phyloP scores from a whole-genome alignment of 92 coral and sea anemone genomes.

The Plumapathes pennacea region DNA sequence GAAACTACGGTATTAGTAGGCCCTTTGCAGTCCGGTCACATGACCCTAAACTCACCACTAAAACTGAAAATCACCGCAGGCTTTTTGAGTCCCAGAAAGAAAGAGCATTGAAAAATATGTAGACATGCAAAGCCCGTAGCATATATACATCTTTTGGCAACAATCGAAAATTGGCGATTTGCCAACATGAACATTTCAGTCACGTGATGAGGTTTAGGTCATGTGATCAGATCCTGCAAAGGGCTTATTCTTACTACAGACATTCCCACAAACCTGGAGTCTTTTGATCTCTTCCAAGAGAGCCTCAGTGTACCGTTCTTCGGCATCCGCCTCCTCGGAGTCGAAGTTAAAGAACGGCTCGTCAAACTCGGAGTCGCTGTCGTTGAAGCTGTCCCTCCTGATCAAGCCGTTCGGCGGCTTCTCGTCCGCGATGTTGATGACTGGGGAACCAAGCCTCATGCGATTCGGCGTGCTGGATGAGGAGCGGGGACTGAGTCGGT shows the following conservation, averaged over 20 bases:
- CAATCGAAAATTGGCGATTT: no score
- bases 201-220: no score
- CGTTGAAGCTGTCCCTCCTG: constrained; percentile 89
- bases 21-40: no score
- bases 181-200: neutral
- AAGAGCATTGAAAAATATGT: no score
- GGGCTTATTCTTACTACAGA: no score
- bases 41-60: no score
- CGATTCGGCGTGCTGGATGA: constrained; percentile 89
- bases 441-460: constrained; percentile 38
- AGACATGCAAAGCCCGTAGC: no score
- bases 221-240: no score
- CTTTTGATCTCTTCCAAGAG: constrained; percentile 89
- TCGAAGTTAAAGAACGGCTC: constrained; percentile 92
- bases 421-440: constrained; percentile 71
- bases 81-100: no score
- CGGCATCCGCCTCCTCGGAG: constrained; percentile 79
- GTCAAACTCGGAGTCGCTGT: constrained; percentile 84
- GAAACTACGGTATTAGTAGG: no score
- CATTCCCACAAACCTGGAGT: constrained; percentile 84
- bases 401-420: constrained; percentile 79
- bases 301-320: constrained; percentile 85
- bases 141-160: no score
- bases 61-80: no score
- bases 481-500: constrained; percentile 48